Percentiles rank a stretch among this genome's conserved stretches.
These are phyloP conservation scores for Chelonia mydas DNA, from an alignment of 2,797 vertebrate genomes.

Conservation along the genomic window DNA sequence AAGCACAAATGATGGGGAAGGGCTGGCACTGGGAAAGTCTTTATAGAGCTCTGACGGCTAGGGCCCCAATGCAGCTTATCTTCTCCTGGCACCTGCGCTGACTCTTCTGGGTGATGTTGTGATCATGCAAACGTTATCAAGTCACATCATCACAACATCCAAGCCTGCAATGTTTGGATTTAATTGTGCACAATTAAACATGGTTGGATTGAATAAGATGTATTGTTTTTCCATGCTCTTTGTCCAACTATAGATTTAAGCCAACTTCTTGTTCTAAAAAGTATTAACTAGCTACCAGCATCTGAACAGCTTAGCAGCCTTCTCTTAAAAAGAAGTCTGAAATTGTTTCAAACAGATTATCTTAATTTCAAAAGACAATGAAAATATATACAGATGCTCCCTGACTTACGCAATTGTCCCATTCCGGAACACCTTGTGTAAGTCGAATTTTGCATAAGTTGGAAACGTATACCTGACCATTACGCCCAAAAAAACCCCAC, in stretches of 20 bases:
- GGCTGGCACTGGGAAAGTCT: not conserved
- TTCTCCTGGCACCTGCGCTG: not conserved
- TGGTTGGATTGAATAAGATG: constrained; percentile 32
- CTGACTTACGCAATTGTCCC: no score
- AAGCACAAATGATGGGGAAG: constrained; percentile 13
- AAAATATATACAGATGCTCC: not conserved
- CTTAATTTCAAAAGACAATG: not conserved
- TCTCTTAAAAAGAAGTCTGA: not conserved
- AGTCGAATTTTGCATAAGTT: no score
- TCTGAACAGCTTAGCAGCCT: not conserved
- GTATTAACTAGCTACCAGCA: not conserved
- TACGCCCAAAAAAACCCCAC: no score
- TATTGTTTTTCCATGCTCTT: constrained; percentile 50
- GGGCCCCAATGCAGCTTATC: not conserved
- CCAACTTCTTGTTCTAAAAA: constrained; percentile 42
- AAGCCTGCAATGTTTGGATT: not conserved
- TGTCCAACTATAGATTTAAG: constrained; percentile 40
- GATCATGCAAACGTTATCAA: constrained; percentile 41
- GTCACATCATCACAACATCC: constrained; percentile 23
- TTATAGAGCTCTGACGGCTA: not conserved
- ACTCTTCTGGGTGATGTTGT: constrained; percentile 38
- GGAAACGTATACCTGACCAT: no score
- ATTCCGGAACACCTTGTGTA: no score
- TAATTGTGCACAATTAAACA: constrained; percentile 36
- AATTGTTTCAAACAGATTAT: not conserved